Percentiles rank a stretch among this genome's conserved stretches.
phyloP scores from a whole-genome alignment of 1,140 invertebrate genomes.

The Platorchestia sp. region DNA sequence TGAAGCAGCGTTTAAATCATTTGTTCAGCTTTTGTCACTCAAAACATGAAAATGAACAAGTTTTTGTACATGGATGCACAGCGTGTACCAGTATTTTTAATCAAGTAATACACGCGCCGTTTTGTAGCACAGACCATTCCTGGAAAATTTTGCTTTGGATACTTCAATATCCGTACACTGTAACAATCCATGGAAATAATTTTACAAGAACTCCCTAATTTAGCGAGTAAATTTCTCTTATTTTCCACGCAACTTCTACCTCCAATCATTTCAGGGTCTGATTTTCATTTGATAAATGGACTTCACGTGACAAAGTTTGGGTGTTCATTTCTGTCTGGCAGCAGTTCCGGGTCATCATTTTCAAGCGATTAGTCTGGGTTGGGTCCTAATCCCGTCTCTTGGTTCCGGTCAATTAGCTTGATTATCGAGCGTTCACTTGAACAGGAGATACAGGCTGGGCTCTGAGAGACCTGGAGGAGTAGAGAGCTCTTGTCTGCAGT shows the following conservation, averaged over 20 bases:
- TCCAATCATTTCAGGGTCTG: neutral
- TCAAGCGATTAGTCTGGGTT: neutral
- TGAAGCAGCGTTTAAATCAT: too few species aligned
- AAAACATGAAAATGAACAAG: too few species aligned
- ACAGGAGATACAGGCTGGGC: neutral
- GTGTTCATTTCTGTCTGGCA: neutral
- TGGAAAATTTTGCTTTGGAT: too few species aligned
- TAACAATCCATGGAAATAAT: neutral
- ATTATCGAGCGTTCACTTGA: neutral
- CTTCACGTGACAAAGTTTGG: neutral
- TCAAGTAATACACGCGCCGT: too few species aligned
- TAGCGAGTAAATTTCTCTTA: neutral
- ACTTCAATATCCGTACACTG: neutral
- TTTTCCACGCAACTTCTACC: neutral
- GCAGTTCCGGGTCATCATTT: neutral
- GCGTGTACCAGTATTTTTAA: too few species aligned
- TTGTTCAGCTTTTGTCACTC: too few species aligned
- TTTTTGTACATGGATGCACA: too few species aligned
- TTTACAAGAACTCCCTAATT: neutral
- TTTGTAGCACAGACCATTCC: too few species aligned
- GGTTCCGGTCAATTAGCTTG: constrained; percentile 28
- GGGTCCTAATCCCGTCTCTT: neutral
- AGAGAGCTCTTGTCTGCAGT: too few species aligned
- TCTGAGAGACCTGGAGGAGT: too few species aligned
- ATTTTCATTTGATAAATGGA: neutral